Evolutionary conservation across 2,888 invertebrate genomes (phyloP).

Genomic region (Aphodius granarius): DNA sequence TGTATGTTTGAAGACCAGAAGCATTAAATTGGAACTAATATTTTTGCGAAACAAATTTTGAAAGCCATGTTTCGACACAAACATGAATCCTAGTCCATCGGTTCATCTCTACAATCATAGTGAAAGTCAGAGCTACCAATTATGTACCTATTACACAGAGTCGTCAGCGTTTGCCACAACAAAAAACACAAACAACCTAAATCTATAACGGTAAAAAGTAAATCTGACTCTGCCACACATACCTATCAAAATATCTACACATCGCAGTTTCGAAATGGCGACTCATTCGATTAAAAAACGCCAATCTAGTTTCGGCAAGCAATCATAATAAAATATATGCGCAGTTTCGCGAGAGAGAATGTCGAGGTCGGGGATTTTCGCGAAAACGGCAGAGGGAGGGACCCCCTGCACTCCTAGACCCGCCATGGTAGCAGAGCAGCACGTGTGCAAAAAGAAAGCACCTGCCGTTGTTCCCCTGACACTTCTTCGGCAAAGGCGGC

Average conservation of each 20-base stretch:
- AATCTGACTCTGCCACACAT: neutral
- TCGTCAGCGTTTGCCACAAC: neutral
- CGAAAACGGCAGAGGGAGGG: no score
- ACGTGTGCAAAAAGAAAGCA: neutral
- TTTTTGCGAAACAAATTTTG: no score
- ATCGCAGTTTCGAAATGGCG: neutral
- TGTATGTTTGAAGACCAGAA: no score
- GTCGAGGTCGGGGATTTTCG: neutral
- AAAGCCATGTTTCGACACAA: no score
- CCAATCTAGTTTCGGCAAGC: neutral
- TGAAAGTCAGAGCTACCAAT: neutral
- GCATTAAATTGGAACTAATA: no score
- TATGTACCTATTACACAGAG: neutral
- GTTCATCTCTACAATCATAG: no score
- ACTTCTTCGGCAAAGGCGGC: neutral
- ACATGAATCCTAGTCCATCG: no score
- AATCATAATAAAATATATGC: neutral
- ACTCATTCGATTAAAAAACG: neutral
- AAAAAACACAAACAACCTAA: neutral
- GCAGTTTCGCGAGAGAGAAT: neutral
- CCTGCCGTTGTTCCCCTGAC: neutral
- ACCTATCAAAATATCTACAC: neutral
- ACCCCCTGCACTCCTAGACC: neutral
- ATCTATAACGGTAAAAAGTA: neutral
- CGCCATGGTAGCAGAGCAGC: neutral